Evolutionary conservation across 2,888 invertebrate genomes (phyloP).

Genomic region (Ennomos fuscantarius): DNA sequence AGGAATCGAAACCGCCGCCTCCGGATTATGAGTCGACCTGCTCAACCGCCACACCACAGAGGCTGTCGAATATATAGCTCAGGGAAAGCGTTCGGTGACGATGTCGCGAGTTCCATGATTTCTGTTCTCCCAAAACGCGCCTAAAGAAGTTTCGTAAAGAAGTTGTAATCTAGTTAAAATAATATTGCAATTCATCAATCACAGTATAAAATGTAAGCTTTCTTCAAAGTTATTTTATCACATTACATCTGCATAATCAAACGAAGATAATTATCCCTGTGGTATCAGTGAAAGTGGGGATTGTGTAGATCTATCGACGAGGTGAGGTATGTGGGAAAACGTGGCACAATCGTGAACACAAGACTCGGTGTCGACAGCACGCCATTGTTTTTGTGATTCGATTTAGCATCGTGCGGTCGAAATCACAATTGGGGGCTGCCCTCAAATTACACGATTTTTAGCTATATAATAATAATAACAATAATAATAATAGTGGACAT

Average conservation of each 20-base stretch:
- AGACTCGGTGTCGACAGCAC: constrained; percentile 6
- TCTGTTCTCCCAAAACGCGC: no score
- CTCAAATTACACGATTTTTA: no score
- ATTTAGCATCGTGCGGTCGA: constrained; percentile 18
- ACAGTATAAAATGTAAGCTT: constrained; percentile 6
- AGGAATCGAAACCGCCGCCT: no score
- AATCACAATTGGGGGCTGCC: background rate
- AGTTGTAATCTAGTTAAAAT: background rate
- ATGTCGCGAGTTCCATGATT: no score
- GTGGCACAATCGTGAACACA: constrained; percentile 11
- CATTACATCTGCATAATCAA: constrained; percentile 1
- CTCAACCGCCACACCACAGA: no score
- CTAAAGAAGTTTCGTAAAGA: no score
- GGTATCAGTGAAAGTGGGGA: constrained; percentile 58
- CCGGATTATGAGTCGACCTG: no score
- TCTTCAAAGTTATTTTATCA: constrained; percentile 19
- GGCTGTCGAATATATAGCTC: no score
- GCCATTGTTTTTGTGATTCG: constrained; percentile 27
- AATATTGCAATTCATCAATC: constrained; percentile 1
- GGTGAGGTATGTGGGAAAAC: constrained; percentile 31
- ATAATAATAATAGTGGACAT: no score
- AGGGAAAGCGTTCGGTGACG: no score
- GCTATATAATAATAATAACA: no score
- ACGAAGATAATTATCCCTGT: constrained; percentile 32
- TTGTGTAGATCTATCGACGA: constrained; percentile 37